Conservation (phyloP, 1,140 invertebrate species). For the Pantala flavescens region DNA sequence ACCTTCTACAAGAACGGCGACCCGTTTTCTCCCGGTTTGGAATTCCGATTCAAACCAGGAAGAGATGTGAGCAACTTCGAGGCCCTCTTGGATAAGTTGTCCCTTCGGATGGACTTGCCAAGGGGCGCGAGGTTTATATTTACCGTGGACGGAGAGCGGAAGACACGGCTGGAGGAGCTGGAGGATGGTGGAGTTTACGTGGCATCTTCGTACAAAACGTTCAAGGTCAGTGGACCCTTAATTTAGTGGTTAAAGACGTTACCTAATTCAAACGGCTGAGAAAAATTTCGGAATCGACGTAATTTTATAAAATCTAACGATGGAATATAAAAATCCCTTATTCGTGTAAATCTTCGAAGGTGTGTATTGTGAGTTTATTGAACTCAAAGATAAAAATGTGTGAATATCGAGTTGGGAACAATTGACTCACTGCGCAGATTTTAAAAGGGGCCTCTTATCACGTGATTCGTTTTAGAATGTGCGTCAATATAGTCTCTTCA, state of each 20-base stretch:
- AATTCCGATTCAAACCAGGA: conserved; percentile 78
- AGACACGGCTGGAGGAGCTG: conserved; percentile 72
- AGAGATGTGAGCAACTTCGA: conserved; percentile 80
- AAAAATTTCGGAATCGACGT: neutral
- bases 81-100: conserved; percentile 71
- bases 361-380: too few relatives aligned
- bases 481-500: too few relatives aligned
- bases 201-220: conserved; percentile 81
- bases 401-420: too few relatives aligned
- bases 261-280: neutral
- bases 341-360: too few relatives aligned
- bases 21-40: conserved; percentile 77
- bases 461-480: too few relatives aligned
- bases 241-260: too few relatives aligned
- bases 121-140: conserved; percentile 82
- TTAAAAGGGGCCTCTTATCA: too few relatives aligned
- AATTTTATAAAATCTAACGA: too few relatives aligned
- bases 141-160: conserved; percentile 75
- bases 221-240: conserved; percentile 84
- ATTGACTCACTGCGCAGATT: too few relatives aligned
- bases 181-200: conserved; percentile 85
- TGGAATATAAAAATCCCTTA: too few relatives aligned
- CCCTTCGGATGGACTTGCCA: conserved; percentile 57
- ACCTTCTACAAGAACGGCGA: conserved; percentile 91
- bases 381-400: too few relatives aligned